Base-by-base conservation (phyloP, 2,797 vertebrate genomes). In the Mormyrops boulengeri region DNA sequence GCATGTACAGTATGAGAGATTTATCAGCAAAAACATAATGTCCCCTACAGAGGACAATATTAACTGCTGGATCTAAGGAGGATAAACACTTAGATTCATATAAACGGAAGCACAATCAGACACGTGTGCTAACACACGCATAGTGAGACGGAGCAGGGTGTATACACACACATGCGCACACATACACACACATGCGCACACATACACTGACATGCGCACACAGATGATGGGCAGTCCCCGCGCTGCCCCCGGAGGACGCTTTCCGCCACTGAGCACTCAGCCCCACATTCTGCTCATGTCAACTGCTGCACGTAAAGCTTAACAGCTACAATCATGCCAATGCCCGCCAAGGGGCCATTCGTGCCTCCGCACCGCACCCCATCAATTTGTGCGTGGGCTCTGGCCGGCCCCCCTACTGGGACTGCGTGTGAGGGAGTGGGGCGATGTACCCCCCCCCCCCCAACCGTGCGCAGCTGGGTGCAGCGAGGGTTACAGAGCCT, bases 311-410 rank as follows among this genome's bases (percentile, higher is more conserved):
- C 93, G 94, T 94, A 94, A 95, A 95, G 94, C 93, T 94, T 95
- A 94, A 95, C 91, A 91, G 93, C 93, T 89, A 93, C 93, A 90
- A 94, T 95, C 92, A 92, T 94, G 94, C 92, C 92, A 93, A 90
- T 95, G 93, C 93, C 93, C 94, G 93, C 94, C 94, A 94, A 94
- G 93, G 94, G 95, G 94, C 93, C 91, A 88, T 95, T 95, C 92
- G 93, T 92, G 91, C 92, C 92, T 92, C 69, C 38, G 91, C 41
- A 41, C 41, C 87, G 92, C 92, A 92, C 92, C 91, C 94, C 93
- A 89, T 93, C 91, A 93, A 92, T 94, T 94, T 93, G 90, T 92
- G 92, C 93, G 55, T 57, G 17, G 55, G 55, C 55, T 57, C 69
- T 19, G 34, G 69, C 12, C 4, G 3, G 34, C 4, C 69, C 69